Base-by-base conservation (phyloP, 2,888 invertebrate species). In the Gnatocerus cornutus region DNA sequence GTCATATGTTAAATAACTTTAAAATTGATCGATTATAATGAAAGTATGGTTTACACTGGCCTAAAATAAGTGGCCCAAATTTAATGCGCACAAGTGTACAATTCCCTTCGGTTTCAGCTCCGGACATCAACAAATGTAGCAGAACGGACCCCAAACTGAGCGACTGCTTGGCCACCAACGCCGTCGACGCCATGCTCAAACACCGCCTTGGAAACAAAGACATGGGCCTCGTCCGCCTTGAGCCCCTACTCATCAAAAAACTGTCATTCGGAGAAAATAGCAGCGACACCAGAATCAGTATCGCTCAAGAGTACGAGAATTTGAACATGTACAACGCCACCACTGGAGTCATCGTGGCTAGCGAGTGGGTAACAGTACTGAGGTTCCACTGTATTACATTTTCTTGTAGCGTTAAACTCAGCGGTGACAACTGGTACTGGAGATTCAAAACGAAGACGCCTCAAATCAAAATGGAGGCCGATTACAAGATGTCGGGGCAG, bases 401-500 rank as follows among this genome's bases (percentile, higher is more conserved):
- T 21, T 21, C 4, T 65, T 75, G 21, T 59, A 90, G 90, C 50
- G 86, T 88, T 0, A 88, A 90, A 71, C 82, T 88, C 53, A 43
- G 10, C 0, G 37, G 12, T 5, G 86, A 87, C 27, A 86, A 87
- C 41, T 86, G 86, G 72, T 80, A 86, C 0, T 80, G 89, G 10
- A 80, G 84, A 0, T 87, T 88, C 0, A 87, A 88, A 48, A 83
- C 87, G 0, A 76, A 84, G 14, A 87, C 87, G 10, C 87, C 89
- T 0, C 85, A 86, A 76, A 85, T 92, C 80, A 88, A 89, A 80
- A 89, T 93, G 78, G 84, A 89, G 3, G 91, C 90, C 0, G 90
- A 92, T 77, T 93, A 92, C 79, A 86, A 88, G 71, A 86, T 92
- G 86, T 87, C 88, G 50, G 92, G 92, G 8, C 87, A 90, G 48